A percentile compares a stretch with the other conserved stretches of the same genome.
Evolutionary conservation across 2,113 vertebrate species (phyloP).

Genomic region (Dinomys branickii): DNA sequence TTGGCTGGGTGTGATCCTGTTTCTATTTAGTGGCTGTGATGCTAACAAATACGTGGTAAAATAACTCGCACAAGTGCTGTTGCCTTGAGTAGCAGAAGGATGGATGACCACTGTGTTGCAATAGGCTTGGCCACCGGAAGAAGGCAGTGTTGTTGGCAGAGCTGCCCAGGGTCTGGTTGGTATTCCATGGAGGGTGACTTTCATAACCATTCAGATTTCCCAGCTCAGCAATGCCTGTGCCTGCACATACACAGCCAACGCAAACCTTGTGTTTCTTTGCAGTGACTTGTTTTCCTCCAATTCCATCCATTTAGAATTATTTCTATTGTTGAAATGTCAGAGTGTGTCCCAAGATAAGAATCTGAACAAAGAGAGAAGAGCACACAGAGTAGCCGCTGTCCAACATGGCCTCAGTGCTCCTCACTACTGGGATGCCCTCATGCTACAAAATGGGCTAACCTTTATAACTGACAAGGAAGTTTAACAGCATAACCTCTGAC

Average conservation of each 20-base stretch:
- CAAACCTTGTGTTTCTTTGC: neutral
- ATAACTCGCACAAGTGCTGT: neutral
- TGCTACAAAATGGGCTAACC: neutral
- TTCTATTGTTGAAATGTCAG: neutral
- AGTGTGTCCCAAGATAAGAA: neutral
- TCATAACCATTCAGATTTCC: rapidly evolving
- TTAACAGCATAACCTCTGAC: neutral
- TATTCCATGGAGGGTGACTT: neutral
- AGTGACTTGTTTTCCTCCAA: neutral
- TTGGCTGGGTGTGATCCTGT: neutral
- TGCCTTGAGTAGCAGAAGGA: neutral
- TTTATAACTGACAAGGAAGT: neutral
- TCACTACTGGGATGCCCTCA: neutral
- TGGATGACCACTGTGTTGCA: rapidly evolving
- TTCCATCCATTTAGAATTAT: neutral
- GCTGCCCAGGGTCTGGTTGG: rapidly evolving
- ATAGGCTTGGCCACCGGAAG: neutral
- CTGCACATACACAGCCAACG: rapidly evolving
- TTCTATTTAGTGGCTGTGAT: neutral
- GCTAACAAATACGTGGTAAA: neutral
- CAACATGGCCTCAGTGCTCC: neutral
- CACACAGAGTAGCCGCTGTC: neutral
- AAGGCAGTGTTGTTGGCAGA: neutral
- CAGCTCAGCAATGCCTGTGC: neutral
- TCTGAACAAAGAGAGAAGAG: neutral